A percentile compares a stretch with the other conserved stretches of the same genome.
Conservation (phyloP, 2,797 vertebrate genomes). For the Mormyrus proboscirostris region DNA sequence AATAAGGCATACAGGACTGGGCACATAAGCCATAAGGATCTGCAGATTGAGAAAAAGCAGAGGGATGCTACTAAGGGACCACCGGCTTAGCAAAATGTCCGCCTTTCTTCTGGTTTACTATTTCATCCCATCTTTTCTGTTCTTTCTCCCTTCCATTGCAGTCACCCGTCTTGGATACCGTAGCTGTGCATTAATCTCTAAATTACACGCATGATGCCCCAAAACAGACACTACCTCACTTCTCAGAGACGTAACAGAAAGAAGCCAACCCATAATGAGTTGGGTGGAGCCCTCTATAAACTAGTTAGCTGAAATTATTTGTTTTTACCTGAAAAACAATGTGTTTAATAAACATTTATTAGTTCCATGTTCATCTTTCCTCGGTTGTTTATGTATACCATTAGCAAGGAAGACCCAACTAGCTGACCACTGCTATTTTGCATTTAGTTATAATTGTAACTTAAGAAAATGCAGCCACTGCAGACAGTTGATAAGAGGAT, state of each 20-base stretch:
- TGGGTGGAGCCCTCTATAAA: not conserved
- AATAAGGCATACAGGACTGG: not conserved
- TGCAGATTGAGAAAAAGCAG: not conserved
- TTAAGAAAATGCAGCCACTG: slow-evolving; percentile 7
- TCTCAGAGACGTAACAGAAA: not conserved
- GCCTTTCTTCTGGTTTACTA: not conserved
- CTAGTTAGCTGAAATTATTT: not conserved
- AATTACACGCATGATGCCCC: not conserved
- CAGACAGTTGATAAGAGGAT: slow-evolving; percentile 13
- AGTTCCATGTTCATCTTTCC: not conserved
- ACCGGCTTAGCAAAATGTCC: not conserved
- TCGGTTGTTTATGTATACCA: not conserved
- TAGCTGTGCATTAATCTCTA: not conserved
- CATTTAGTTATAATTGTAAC: slow-evolving; percentile 6
- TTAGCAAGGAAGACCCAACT: not conserved
- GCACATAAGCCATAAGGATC: not conserved
- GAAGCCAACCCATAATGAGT: not conserved
- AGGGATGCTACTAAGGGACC: not conserved
- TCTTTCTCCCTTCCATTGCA: not conserved
- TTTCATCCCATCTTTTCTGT: not conserved
- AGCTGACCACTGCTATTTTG: not conserved
- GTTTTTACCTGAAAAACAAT: not conserved
- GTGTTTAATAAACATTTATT: not conserved
- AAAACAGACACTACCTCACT: not conserved
- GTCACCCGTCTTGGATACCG: not conserved